Percentiles rank a stretch among this genome's conserved stretches.
These are phyloP conservation scores for Heliopora coerulea DNA, from an alignment of 92 coral and sea anemone species.

Conservation along the genomic window DNA sequence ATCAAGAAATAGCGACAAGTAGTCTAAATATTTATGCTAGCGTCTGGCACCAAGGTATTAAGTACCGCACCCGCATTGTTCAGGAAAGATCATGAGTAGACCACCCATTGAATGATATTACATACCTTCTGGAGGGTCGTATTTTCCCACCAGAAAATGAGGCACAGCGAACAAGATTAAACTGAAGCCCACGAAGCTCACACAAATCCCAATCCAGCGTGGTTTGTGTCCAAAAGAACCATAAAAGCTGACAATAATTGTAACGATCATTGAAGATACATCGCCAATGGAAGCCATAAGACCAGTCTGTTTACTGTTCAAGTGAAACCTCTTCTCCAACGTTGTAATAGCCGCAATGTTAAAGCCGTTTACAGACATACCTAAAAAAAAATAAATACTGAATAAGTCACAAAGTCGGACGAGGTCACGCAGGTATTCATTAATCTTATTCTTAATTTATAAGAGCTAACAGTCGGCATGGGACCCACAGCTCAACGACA, in stretches of 20 bases:
- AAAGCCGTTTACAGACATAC: conserved; percentile 76
- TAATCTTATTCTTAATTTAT: too few relatives aligned
- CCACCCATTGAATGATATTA: not conserved
- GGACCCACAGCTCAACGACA: too few relatives aligned
- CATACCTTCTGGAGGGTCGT: conserved; percentile 27
- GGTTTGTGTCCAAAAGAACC: conserved; percentile 78
- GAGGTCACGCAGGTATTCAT: too few relatives aligned
- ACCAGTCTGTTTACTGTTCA: conserved; percentile 74
- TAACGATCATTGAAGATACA: conserved; percentile 58
- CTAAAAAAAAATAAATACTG: conserved; percentile 29
- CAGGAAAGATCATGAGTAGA: too few relatives aligned
- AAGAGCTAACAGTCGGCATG: too few relatives aligned
- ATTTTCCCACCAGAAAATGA: conserved; percentile 32
- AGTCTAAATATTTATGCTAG: too few relatives aligned
- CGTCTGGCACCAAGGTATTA: too few relatives aligned
- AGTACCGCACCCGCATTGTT: too few relatives aligned
- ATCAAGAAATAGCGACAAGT: too few relatives aligned
- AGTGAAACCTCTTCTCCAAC: conserved; percentile 76
- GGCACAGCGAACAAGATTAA: conserved; percentile 21
- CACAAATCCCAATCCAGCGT: conserved; percentile 66
- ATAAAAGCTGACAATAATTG: conserved; percentile 74
- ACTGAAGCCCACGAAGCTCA: conserved; percentile 9
- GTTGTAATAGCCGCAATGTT: conserved; percentile 62
- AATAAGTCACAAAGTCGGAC: too few relatives aligned
- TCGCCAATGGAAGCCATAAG: conserved; percentile 74